phyloP scores from a whole-genome alignment of 92 coral and sea anemone genomes.

The Epizoanthus ramosus region DNA sequence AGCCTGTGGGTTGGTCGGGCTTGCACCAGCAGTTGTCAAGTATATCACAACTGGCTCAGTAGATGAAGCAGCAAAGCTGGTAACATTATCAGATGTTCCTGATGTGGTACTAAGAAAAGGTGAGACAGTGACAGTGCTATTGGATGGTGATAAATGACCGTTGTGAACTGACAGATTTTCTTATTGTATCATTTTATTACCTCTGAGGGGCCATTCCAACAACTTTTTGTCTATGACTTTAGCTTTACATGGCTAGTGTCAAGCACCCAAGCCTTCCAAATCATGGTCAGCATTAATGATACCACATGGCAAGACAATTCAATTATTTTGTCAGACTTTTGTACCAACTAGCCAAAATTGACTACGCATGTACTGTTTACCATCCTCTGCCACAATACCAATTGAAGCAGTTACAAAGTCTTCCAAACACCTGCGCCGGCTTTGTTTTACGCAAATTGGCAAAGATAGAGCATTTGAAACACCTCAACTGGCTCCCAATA shows the following conservation, averaged over 20 bases:
- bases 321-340: too few relatives aligned
- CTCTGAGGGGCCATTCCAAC: too few relatives aligned
- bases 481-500: conserved; percentile 38
- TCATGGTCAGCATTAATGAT: too few relatives aligned
- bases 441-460: conserved; percentile 33
- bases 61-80: conserved; percentile 20
- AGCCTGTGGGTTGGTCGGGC: neutral
- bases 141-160: too few relatives aligned
- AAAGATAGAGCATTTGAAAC: conserved; percentile 5
- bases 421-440: conserved; percentile 26
- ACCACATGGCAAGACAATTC: too few relatives aligned
- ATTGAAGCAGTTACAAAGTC: conserved; percentile 32
- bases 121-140: neutral
- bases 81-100: conserved; percentile 23
- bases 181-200: too few relatives aligned
- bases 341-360: conserved; percentile 17
- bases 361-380: conserved; percentile 35
- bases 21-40: conserved; percentile 19
- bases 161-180: too few relatives aligned
- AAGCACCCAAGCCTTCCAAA: too few relatives aligned
- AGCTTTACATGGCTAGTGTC: too few relatives aligned
- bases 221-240: too few relatives aligned
- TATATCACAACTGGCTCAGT: conserved; percentile 27
- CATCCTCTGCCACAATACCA: conserved; percentile 45
- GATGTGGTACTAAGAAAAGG: conserved; percentile 21